Percentiles rank a stretch among this genome's conserved stretches.
These are phyloP conservation scores for Staurois parvus DNA, from an alignment of 2,797 vertebrate species.

Conservation along the genomic window DNA sequence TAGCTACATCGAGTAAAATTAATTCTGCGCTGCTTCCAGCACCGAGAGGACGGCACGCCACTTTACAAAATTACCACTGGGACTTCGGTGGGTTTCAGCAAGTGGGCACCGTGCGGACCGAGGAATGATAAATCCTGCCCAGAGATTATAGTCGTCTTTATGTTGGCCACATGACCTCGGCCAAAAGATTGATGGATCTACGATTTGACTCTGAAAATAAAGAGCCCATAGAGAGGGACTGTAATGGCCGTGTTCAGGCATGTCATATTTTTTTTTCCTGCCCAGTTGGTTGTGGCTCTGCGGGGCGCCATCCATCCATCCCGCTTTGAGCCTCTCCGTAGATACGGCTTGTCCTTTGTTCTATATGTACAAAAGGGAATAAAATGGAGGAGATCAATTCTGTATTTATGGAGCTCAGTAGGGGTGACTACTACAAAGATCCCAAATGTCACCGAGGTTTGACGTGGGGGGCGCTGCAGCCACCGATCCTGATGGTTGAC, in stretches of 20 bases:
- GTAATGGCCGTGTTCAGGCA: slow-evolving; percentile 1
- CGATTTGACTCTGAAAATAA: slow-evolving; percentile 1
- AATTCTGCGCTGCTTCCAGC: slow-evolving; percentile 1
- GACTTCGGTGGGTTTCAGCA: slow-evolving; percentile 22
- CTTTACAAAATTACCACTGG: slow-evolving; percentile 11
- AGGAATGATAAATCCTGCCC: background rate
- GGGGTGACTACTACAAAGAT: slow-evolving; percentile 44
- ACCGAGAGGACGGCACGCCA: slow-evolving; percentile 10
- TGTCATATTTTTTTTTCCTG: slow-evolving; percentile 20
- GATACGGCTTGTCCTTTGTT: slow-evolving; percentile 48
- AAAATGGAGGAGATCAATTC: slow-evolving; percentile 53
- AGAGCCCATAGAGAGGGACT: background rate
- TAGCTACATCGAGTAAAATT: slow-evolving; percentile 12
- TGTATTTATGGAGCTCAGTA: slow-evolving; percentile 49
- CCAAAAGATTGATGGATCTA: background rate
- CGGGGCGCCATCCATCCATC: slow-evolving; percentile 37
- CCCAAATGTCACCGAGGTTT: slow-evolving; percentile 53
- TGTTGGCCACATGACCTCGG: background rate
- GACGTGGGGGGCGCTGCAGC: slow-evolving; percentile 24
- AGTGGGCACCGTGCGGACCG: background rate
- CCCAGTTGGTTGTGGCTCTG: slow-evolving; percentile 16
- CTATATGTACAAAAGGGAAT: slow-evolving; percentile 36
- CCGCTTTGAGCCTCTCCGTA: slow-evolving; percentile 22
- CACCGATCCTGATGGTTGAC: slow-evolving; percentile 1
- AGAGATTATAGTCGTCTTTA: slow-evolving; percentile 12